Conservation (phyloP, 2,797 vertebrate genomes). For the Ibycter americanus region DNA sequence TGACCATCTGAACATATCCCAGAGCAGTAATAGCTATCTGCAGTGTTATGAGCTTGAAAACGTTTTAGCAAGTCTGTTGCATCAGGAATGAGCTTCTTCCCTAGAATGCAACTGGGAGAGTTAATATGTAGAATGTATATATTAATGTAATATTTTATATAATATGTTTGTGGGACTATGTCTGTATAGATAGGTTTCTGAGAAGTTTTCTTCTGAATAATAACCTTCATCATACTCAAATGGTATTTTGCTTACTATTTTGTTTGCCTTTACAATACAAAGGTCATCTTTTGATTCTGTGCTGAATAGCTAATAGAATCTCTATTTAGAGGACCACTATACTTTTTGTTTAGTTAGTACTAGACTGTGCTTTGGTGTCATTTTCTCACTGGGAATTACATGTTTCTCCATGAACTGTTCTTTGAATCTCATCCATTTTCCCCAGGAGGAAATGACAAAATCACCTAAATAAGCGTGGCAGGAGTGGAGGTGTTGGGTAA, state of each 20-base stretch:
- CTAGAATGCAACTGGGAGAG: not conserved
- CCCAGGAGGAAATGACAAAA: not conserved
- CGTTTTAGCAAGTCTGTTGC: not conserved
- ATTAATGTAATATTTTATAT: not conserved
- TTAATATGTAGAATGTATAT: not conserved
- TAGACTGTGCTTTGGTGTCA: not conserved
- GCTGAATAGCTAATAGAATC: not conserved
- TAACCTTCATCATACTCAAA: not conserved
- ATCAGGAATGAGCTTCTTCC: not conserved
- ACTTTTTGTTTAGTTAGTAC: not conserved
- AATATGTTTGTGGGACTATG: not conserved
- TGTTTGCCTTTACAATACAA: conserved; percentile 60
- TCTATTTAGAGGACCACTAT: not conserved
- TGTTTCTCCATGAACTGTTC: not conserved
- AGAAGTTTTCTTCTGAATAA: not conserved
- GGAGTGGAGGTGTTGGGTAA: not conserved
- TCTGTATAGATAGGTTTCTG: not conserved
- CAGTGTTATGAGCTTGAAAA: not conserved
- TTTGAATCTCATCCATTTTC: not conserved
- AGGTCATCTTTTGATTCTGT: conserved; percentile 35
- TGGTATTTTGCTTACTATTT: not conserved
- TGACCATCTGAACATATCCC: not conserved
- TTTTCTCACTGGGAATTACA: not conserved
- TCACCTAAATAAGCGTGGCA: not conserved
- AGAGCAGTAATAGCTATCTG: not conserved